phyloP scores from a whole-genome alignment of 2,113 vertebrate genomes.

The Boleophthalmus pectinirostris region DNA sequence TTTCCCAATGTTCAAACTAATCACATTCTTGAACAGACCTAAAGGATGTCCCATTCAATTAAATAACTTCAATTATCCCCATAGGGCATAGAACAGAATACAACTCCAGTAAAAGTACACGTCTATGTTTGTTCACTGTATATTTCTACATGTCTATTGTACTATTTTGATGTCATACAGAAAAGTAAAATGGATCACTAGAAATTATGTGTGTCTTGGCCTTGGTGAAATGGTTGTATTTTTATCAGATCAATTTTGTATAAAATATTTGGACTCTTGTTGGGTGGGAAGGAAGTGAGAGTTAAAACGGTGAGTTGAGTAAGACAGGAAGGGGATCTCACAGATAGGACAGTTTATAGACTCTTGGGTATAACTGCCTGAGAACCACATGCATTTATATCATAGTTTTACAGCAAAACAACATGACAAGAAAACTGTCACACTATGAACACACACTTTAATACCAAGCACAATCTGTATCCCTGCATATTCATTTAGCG shows the following conservation, averaged over 20 bases:
- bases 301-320: not conserved
- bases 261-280: not conserved
- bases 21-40: no score
- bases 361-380: not conserved
- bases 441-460: not conserved
- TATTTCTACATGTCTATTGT: no score
- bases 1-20: no score
- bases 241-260: not conserved
- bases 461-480: not conserved
- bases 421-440: not conserved
- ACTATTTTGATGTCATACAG: not conserved
- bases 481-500: not conserved
- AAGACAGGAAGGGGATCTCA: slow-evolving; percentile 1
- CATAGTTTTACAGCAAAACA: not conserved
- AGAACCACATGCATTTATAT: not conserved
- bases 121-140: not conserved
- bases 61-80: no score
- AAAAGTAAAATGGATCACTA: not conserved
- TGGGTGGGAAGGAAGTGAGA: not conserved
- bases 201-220: not conserved
- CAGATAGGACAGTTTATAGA: not conserved
- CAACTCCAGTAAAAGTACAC: no score
- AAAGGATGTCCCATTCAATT: no score
- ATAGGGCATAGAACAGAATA: no score
- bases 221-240: not conserved